phyloP scores from a whole-genome alignment of 2,797 vertebrate genomes.

The Cichlasoma orientale region DNA sequence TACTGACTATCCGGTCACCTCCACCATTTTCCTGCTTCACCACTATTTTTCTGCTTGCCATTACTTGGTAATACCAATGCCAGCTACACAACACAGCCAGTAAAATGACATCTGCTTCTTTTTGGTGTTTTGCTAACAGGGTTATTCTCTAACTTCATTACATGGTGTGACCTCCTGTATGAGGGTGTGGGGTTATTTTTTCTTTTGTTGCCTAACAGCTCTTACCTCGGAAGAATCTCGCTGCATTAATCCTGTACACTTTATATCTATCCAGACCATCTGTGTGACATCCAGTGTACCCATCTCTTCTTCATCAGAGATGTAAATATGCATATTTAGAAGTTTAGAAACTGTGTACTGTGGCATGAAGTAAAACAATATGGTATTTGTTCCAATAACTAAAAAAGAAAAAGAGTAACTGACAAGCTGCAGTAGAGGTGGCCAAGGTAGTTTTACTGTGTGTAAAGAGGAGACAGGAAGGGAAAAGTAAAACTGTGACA shows the following conservation, averaged over 20 bases:
- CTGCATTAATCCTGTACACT: constrained; percentile 53
- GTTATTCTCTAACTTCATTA: constrained; percentile 41
- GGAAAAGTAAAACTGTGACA: constrained; percentile 66
- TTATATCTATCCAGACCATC: constrained; percentile 39
- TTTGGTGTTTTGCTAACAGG: constrained; percentile 52
- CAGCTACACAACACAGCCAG: constrained; percentile 37
- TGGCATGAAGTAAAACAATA: constrained; percentile 73
- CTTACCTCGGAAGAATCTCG: constrained; percentile 43
- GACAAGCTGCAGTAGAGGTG: constrained; percentile 44
- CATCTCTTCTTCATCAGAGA: constrained; percentile 52
- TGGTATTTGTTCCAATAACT: constrained; percentile 52
- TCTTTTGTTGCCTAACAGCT: constrained; percentile 50
- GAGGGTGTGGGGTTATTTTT: constrained; percentile 30
- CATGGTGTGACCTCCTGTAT: constrained; percentile 34
- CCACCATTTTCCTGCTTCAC: constrained; percentile 52
- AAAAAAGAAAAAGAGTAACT: constrained; percentile 36
- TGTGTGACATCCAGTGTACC: constrained; percentile 33
- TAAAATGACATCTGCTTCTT: constrained; percentile 38
- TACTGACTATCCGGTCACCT: constrained; percentile 54
- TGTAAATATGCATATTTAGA: constrained; percentile 72
- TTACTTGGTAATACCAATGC: constrained; percentile 33
- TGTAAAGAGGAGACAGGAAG: constrained; percentile 27
- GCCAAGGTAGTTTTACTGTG: constrained; percentile 45
- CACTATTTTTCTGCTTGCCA: constrained; percentile 53
- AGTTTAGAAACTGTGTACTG: constrained; percentile 68